These are phyloP conservation scores for Philereme transversata DNA, from an alignment of 2,888 invertebrate species.

Conservation along the genomic window DNA sequence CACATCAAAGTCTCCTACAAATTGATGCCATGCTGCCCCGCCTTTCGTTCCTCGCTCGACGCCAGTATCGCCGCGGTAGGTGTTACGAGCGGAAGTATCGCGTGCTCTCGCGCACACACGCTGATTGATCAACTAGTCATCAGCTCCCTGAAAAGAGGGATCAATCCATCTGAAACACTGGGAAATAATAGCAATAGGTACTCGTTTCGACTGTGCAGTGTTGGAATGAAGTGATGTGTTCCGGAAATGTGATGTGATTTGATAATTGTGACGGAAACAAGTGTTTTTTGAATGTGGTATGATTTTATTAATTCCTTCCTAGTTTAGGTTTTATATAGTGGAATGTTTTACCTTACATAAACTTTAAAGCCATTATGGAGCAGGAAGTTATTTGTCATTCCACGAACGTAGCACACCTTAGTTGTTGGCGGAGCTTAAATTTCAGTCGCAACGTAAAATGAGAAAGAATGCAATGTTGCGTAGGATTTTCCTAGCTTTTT, in stretches of 20 bases:
- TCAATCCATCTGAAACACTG: constrained; percentile 3
- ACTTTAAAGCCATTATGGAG: constrained; percentile 22
- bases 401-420: constrained; percentile 24
- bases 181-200: not conserved
- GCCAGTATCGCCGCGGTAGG: constrained; percentile 46
- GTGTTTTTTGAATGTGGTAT: constrained; percentile 18
- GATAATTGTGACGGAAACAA: constrained; percentile 15
- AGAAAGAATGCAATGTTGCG: constrained; percentile 6
- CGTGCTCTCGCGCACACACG: constrained; percentile 62
- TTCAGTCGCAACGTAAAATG: constrained; percentile 7
- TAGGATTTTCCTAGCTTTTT: not conserved
- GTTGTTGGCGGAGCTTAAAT: constrained; percentile 28
- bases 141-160: constrained; percentile 7
- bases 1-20: constrained; percentile 30
- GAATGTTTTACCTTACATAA: constrained; percentile 18
- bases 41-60: constrained; percentile 38
- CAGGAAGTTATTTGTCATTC: constrained; percentile 39
- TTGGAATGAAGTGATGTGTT: constrained; percentile 24
- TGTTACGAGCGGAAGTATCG: constrained; percentile 64
- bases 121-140: constrained; percentile 37
- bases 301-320: constrained; percentile 15
- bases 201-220: constrained; percentile 12
- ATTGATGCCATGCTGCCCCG: constrained; percentile 34
- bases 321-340: constrained; percentile 7
- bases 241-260: constrained; percentile 28